Conservation (phyloP, 2,113 vertebrate species). For the Thermophis baileyi region DNA sequence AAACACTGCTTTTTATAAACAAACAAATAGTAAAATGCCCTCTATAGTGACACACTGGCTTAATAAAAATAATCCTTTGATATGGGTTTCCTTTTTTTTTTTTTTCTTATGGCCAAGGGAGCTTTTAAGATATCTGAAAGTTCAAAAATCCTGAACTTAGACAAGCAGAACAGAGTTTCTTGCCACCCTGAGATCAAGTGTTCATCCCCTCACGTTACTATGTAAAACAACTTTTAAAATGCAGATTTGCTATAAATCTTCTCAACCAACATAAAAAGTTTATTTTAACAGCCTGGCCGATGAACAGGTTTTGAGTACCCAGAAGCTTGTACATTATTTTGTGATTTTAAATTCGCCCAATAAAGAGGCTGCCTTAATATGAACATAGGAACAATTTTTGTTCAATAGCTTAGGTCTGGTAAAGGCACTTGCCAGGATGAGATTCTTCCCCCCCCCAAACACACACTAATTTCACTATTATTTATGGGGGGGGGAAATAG, state of each 20-base stretch:
- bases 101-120: not conserved
- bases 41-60: not conserved
- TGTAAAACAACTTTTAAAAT: not conserved
- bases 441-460: not conserved
- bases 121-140: not conserved
- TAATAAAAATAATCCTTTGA: not conserved
- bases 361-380: not conserved
- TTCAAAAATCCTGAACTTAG: not conserved
- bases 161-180: not conserved
- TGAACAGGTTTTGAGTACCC: not conserved
- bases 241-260: not conserved
- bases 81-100: not conserved
- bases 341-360: not conserved
- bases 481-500: not conserved
- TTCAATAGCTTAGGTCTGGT: not conserved
- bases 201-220: not conserved
- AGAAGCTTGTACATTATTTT: not conserved
- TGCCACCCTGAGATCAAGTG: not conserved
- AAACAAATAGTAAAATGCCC: not conserved
- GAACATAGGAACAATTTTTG: not conserved
- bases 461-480: not conserved
- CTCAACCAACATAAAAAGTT: not conserved
- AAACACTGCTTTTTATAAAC: not conserved
- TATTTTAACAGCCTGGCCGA: not conserved
- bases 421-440: not conserved